These are phyloP conservation scores for Drepana arcuata DNA, from an alignment of 1,140 invertebrate genomes.

Conservation along the genomic window DNA sequence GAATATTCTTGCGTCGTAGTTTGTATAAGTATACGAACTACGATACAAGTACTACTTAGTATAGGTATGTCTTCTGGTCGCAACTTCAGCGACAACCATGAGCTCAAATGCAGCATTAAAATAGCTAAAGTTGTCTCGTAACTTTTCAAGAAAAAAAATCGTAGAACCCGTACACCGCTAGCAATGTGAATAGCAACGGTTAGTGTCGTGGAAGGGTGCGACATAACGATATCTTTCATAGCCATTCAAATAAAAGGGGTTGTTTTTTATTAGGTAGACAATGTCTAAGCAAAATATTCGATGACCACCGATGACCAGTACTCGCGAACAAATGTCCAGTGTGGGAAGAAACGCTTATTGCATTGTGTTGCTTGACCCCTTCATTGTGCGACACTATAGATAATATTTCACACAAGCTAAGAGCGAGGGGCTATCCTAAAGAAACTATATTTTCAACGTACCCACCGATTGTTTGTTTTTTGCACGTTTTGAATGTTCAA, in stretches of 20 bases:
- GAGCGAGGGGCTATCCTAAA: conserved; percentile 36
- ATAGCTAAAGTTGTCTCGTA: too few species aligned
- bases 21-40: too few species aligned
- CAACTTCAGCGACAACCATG: too few species aligned
- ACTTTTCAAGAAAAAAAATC: too few species aligned
- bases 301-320: conserved; percentile 63
- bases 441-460: conserved; percentile 30
- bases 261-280: conserved; percentile 46
- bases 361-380: conserved; percentile 53
- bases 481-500: conserved; percentile 48
- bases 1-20: too few species aligned
- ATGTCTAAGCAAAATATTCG: conserved; percentile 48
- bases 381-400: conserved; percentile 38
- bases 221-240: conserved; percentile 45
- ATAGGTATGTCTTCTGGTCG: too few species aligned
- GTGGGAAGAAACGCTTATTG: conserved; percentile 28
- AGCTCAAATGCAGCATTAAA: too few species aligned
- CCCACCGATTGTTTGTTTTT: conserved; percentile 48
- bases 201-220: conserved; percentile 40
- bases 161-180: too few species aligned
- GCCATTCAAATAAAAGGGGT: conserved; percentile 42
- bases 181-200: conserved; percentile 43
- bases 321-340: conserved; percentile 43
- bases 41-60: too few species aligned
- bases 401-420: conserved; percentile 33